Evolutionary conservation across 2,888 invertebrate genomes (phyloP).

Genomic region (Folsomia candida): DNA sequence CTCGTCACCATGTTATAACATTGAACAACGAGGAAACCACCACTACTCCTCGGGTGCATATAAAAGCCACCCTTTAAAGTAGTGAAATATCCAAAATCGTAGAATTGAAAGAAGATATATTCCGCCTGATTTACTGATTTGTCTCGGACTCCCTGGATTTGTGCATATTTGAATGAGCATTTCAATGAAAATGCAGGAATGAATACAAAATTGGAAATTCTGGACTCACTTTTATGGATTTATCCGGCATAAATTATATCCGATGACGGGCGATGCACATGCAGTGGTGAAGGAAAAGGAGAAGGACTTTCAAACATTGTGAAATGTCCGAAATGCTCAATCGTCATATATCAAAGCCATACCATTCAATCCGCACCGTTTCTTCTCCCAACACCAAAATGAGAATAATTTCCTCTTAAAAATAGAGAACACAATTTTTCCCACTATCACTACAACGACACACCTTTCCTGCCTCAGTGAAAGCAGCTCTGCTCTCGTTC

Average conservation of each 20-base stretch:
- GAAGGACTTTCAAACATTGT: background rate
- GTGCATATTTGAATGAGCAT: background rate
- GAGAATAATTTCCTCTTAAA: no score
- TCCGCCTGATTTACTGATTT: slow-evolving; percentile 5
- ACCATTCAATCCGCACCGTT: no score
- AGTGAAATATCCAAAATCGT: background rate
- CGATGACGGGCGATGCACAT: background rate
- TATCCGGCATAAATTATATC: slow-evolving; percentile 6
- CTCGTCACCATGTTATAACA: no score
- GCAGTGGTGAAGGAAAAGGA: background rate
- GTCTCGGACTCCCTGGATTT: slow-evolving; percentile 1
- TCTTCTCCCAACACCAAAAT: no score
- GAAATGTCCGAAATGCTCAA: background rate
- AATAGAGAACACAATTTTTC: no score
- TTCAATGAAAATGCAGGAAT: background rate
- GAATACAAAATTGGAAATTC: slow-evolving; percentile 8
- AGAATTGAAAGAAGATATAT: background rate
- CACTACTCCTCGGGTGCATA: no score
- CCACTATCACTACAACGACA: no score
- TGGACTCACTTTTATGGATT: slow-evolving; percentile 6
- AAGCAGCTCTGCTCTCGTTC: no score
- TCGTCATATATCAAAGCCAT: background rate
- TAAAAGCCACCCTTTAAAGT: background rate
- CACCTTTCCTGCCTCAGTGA: no score
- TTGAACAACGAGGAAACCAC: no score